These are phyloP conservation scores for Eupithecia centaureata DNA, from an alignment of 2,888 invertebrate species.

Conservation along the genomic window DNA sequence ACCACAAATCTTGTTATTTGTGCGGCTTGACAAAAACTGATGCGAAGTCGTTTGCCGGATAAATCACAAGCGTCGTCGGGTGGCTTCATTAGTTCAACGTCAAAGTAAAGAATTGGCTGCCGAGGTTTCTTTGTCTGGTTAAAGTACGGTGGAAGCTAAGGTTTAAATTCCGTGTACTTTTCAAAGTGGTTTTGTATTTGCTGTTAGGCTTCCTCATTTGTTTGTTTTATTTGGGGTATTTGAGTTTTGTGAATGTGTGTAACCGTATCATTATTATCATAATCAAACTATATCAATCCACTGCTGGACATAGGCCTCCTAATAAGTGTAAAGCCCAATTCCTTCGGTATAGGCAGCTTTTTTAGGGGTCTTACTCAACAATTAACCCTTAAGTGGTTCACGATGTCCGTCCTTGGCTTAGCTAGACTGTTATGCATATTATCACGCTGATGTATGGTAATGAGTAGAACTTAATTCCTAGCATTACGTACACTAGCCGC, in stretches of 20 bases:
- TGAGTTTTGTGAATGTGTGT: not conserved
- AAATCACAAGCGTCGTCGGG: constrained; percentile 41
- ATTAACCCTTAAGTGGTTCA: no score
- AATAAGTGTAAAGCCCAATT: no score
- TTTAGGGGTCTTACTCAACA: no score
- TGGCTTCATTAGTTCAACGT: constrained; percentile 62
- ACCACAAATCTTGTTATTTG: constrained; percentile 26
- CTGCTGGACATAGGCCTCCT: no score
- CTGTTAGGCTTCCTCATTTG: not conserved
- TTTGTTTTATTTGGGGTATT: not conserved
- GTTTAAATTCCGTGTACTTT: constrained; percentile 1
- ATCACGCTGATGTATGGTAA: no score
- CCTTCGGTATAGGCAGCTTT: no score
- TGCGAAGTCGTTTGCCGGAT: constrained; percentile 48
- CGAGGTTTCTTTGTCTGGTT: constrained; percentile 35
- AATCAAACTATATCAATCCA: no score
- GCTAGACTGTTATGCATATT: no score
- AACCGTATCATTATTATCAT: no score
- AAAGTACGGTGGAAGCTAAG: not conserved
- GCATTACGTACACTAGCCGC: no score
- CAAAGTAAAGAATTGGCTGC: constrained; percentile 44
- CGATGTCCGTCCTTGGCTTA: no score
- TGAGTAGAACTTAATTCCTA: no score
- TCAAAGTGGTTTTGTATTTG: not conserved
- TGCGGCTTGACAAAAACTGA: constrained; percentile 46